Base-by-base conservation (phyloP, 2,797 vertebrate species). In the Tapirus indicus region DNA sequence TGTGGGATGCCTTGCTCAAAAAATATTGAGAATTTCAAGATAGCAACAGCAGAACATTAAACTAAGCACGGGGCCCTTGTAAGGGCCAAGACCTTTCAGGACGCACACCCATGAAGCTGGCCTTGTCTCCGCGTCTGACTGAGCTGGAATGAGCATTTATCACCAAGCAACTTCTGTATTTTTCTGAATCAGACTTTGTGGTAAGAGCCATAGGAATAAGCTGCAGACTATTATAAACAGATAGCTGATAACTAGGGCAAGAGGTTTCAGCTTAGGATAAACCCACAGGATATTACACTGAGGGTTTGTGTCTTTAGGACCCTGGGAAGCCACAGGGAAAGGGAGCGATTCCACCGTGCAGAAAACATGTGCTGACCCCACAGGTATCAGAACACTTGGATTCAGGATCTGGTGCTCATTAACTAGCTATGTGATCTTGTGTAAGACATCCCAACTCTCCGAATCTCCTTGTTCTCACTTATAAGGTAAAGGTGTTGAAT, bases 51-150 rank as follows among this genome's bases (percentile, higher is more conserved):
- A 82, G 27, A 35, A 14, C 20, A 62, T 23, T 72, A 47, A 74
- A 27, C 18, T 29, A 64, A 78, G 5, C 18, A 17, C 8, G 16
- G 29, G 2, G 35, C 16, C 27, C 79, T 78, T 54, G 2, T 12
- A 75, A 78, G 10, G 2, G 29, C 21, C 7, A 8, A 1, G 1
- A 16, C 5, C 6, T 17, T 62, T 44, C 16, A 0, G 16, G 20
- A 29, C 4, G 2, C 52, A 47, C 2, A 2, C 13, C 14, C 18
- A 14, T 4, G 32, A 27, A 86, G 35, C 17, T 13, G 7, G 4
- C 13, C 20, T 23, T 64, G 20, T 29, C 23, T 54, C 32, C 35
- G 38, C 2, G 5, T 71, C 23, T n/a, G 20, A 0, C 13, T 27
- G 41, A 47, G 7, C 32, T 47, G 8, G 4, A 74, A 49, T 8